Conservation (phyloP, 2,888 invertebrate species). For the Acrobasis consociella region DNA sequence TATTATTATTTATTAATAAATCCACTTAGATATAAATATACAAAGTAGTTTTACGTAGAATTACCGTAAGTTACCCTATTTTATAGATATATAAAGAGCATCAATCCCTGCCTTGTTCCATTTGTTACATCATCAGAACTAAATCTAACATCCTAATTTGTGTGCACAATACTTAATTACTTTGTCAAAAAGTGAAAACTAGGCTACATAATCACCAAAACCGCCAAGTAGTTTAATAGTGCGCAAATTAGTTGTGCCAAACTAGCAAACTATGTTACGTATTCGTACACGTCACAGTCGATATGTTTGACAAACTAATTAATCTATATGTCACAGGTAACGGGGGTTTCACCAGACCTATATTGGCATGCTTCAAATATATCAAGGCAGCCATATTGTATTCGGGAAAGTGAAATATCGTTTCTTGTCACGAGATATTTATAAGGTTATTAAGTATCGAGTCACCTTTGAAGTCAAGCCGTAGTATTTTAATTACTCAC, state of each 20-base stretch:
- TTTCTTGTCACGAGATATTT: constrained; percentile 19
- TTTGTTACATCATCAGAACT: not conserved
- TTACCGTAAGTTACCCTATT: no score
- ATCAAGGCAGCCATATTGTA: constrained; percentile 11
- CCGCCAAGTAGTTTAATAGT: constrained; percentile 4
- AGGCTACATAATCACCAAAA: not conserved
- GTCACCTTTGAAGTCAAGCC: constrained; percentile 12
- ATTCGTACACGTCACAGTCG: constrained; percentile 7
- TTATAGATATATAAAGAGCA: no score
- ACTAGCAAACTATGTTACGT: constrained; percentile 8
- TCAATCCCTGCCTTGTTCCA: no score
- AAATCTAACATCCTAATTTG: not conserved
- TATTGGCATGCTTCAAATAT: constrained; percentile 22
- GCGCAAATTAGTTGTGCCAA: constrained; percentile 12
- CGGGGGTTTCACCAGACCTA: constrained; percentile 2
- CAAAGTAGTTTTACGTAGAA: no score
- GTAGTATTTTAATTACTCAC: constrained; percentile 6
- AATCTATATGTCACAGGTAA: constrained; percentile 17
- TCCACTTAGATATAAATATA: no score
- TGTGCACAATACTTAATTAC: not conserved
- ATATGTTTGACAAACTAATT: constrained; percentile 26
- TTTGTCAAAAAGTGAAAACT: not conserved
- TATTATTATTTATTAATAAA: no score
- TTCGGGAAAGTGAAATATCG: constrained; percentile 17
- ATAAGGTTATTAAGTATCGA: not conserved